phyloP scores from a whole-genome alignment of 1,140 invertebrate genomes.

The Pogonus chalceus region DNA sequence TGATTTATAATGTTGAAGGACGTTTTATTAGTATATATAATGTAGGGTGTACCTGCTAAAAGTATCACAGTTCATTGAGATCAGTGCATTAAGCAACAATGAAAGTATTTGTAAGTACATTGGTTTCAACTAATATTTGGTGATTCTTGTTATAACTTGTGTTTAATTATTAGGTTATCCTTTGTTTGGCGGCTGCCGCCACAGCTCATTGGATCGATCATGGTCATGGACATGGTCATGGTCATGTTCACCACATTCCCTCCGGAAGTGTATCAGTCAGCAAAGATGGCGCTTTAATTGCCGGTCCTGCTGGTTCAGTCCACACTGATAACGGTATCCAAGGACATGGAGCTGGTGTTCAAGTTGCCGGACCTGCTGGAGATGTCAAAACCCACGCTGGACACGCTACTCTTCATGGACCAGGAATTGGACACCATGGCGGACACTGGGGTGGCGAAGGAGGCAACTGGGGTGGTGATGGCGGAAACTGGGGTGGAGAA shows the following conservation, averaged over 20 bases:
- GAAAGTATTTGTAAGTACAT: too few relatives aligned
- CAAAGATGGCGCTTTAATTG: neutral
- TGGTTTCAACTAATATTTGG: too few relatives aligned
- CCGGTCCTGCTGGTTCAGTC: neutral
- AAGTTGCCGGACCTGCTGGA: neutral
- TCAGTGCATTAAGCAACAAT: too few relatives aligned
- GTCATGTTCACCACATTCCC: constrained; percentile 12
- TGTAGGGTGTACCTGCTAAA: too few relatives aligned
- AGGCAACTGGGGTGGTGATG: constrained; percentile 18
- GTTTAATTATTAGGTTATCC: too few relatives aligned
- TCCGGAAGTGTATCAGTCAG: neutral
- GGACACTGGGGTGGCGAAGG: constrained; percentile 24
- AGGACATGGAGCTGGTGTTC: constrained; percentile 1
- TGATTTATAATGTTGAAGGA: too few relatives aligned
- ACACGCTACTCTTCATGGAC: neutral
- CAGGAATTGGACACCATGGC: neutral
- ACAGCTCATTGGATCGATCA: constrained; percentile 17
- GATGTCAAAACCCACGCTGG: neutral
- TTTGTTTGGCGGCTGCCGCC: constrained; percentile 24
- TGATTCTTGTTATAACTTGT: too few relatives aligned
- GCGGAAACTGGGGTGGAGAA: constrained; percentile 20
- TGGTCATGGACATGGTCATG: constrained; percentile 25
- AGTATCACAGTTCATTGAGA: too few relatives aligned
- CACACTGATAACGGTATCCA: neutral
- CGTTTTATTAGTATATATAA: too few relatives aligned